Base-by-base conservation (phyloP, 2,888 invertebrate species). In the Cryptocephalus primarius region DNA sequence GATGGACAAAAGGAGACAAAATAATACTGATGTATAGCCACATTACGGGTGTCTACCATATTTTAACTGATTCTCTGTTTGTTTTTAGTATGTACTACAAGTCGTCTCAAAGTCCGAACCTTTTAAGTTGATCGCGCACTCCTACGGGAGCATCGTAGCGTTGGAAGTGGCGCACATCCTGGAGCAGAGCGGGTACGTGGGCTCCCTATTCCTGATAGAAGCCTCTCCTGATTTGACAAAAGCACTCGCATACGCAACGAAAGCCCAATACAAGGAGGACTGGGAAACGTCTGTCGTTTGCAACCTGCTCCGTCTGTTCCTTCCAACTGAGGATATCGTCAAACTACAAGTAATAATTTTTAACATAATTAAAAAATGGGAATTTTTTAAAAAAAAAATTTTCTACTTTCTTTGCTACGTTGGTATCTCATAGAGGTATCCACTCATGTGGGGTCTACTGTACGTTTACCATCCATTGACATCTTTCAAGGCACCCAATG, bases 101-200 rank as follows among this genome's bases (percentile, higher is more conserved):
- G 70, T 73, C 9, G 59, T 80, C 9, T 65, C 74, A 0, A 77
- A 75, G 0, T 71, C 72, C 1, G 72, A 78, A 42, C 74, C 75
- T 0, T 92, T 86, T 71, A 78, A 79, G 48, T 64, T 96, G 1
- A 76, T 86, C 10, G 93, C 88, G 1, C 94, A 96, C 72, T 96
- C 95, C 10, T 94, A 82, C 62, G 96, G 96, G 40, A 74, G 83
- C 0, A 67, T 85, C 22, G 73, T 92, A 13, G 83, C 85, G 0
- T 68, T 93, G 46, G 88, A 92, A 64, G 71, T 94, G 48, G 85
- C 82, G 4, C 71, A 79, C 8, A 74, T 78, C 59, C 71, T 94
- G 34, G 89, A 90, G 67, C 70, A 69, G 8, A 72, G 76, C 59
- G 85, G 85, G 54, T 72, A 73, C 44, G 70, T 62, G 10, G 87